phyloP scores from a whole-genome alignment of 2,888 invertebrate species.

The Caenorhabditis sulstoni region DNA sequence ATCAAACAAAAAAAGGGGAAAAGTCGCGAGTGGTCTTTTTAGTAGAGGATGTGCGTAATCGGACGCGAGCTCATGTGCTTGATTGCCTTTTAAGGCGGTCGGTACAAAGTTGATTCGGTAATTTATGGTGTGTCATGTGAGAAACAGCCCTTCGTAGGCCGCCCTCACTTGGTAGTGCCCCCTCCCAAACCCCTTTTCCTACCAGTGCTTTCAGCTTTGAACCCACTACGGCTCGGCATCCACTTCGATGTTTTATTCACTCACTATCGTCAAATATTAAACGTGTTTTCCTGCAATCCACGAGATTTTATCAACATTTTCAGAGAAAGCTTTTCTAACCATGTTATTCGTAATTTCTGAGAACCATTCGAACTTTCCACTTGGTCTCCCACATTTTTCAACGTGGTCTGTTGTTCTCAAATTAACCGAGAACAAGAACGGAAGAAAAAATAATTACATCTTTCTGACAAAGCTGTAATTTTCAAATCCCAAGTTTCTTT shows the following conservation, averaged over 20 bases:
- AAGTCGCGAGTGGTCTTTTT: constrained; percentile 25
- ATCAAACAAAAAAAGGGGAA: constrained; percentile 29
- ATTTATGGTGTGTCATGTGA: constrained; percentile 56
- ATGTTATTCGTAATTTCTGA: too few relatives aligned
- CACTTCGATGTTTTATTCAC: constrained; percentile 37
- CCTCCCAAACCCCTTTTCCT: constrained; percentile 6
- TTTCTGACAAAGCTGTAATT: constrained; percentile 44
- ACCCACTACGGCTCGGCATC: constrained; percentile 9
- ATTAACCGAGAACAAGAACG: constrained; percentile 3
- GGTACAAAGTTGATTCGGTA: constrained; percentile 45
- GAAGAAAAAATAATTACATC: constrained; percentile 31
- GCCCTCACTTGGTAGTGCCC: not conserved
- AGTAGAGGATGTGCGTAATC: constrained; percentile 31
- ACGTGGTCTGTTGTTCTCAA: constrained; percentile 9
- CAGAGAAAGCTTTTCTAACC: constrained; percentile 5
- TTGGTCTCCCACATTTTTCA: too few relatives aligned
- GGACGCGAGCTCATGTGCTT: constrained; percentile 1
- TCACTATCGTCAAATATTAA: constrained; percentile 20
- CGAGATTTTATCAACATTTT: constrained; percentile 30
- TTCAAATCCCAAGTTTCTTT: constrained; percentile 45
- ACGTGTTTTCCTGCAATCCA: constrained; percentile 38
- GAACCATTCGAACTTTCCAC: too few relatives aligned
- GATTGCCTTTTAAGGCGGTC: constrained; percentile 46
- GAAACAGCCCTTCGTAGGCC: not conserved
- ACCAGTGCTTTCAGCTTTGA: constrained; percentile 47